Evolutionary conservation across 2,113 vertebrate species (phyloP), one percentile per base, ranked within the genome.

Genomic region (Ptychochromis oligacanthus): DNA sequence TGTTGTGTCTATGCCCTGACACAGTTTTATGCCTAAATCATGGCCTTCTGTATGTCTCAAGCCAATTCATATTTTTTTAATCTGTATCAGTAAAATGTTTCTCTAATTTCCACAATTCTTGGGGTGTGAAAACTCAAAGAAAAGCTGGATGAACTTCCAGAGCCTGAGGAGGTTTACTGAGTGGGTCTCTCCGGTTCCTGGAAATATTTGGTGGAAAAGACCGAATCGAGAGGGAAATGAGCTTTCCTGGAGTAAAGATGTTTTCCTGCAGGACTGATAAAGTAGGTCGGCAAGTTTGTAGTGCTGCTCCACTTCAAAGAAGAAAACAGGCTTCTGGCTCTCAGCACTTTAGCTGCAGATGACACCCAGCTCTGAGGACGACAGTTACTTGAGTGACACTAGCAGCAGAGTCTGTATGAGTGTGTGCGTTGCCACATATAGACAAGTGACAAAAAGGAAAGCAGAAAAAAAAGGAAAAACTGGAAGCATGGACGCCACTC

Each of bases 391-490:
- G 10, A 5, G 5, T 22, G n/a, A 24, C 55, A 56, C 55, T 1
- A 22, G 55, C 11, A 13, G 55, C 55, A 6, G 11, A 11, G 0
- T 43, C 2, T 65, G 61, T 1, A 9, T 24, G 36, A 24, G 24
- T 43, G 62, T 40, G 7, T 3, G 1, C 22, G 20, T 22, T 22
- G 2, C 7, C 36, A 64, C n/a, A 1, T 40, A 40, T 6, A 64
- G 61, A 64, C n/a, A n/a, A n/a, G n/a, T n/a, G n/a, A n/a, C n/a
- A n/a, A n/a, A n/a, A n/a, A n/a, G n/a, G n/a, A n/a, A n/a, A n/a
- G n/a, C 43, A 46, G 2, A 46, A 38, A 15, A 13, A 14, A 46
- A 15, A 5, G 14, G 43, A 46, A 38, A 46, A 36, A 4, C 34
- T 36, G 34, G 34, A 36, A 6, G 34, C 5, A 36, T 36, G 34